Conservation (phyloP, 2,888 invertebrate species). For the Rhagonycha fulva region DNA sequence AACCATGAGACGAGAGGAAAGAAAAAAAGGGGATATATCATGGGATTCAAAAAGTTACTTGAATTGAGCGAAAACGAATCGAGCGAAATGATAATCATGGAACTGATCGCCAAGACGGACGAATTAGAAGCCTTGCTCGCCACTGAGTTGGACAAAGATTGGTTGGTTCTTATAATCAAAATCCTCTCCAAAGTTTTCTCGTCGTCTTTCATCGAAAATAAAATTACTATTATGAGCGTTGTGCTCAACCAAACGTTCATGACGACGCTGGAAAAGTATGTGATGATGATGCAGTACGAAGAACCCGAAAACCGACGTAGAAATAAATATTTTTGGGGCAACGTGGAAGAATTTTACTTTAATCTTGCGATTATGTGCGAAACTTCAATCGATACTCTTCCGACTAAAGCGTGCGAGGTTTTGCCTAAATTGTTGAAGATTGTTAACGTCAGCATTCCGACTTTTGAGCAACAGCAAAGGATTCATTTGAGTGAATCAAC, state of each 20-base stretch:
- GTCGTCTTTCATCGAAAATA: slow-evolving; percentile 34
- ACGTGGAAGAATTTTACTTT: slow-evolving; percentile 38
- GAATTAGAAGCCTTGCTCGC: slow-evolving; percentile 58
- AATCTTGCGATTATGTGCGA: slow-evolving; percentile 42
- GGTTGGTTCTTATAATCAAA: slow-evolving; percentile 21
- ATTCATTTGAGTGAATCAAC: slow-evolving; percentile 38
- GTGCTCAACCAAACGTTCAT: slow-evolving; percentile 34
- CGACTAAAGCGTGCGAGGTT: slow-evolving; percentile 44
- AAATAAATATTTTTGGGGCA: slow-evolving; percentile 35
- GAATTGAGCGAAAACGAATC: slow-evolving; percentile 47
- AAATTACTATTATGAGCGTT: slow-evolving; percentile 32
- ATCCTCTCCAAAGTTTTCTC: slow-evolving; percentile 58
- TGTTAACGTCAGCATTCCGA: slow-evolving; percentile 34
- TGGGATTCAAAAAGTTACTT: slow-evolving; percentile 55
- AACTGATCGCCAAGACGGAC: slow-evolving; percentile 53
- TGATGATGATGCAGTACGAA: slow-evolving; percentile 33
- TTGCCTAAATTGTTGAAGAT: slow-evolving; percentile 41
- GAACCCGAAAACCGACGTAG: slow-evolving; percentile 18
- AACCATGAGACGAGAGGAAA: background rate
- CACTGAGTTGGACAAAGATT: slow-evolving; percentile 13
- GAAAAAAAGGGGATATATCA: background rate
- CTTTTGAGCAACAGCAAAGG: slow-evolving; percentile 33
- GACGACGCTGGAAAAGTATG: slow-evolving; percentile 33
- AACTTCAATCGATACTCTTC: slow-evolving; percentile 48
- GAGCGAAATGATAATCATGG: slow-evolving; percentile 53